Base-by-base conservation (phyloP, 2,113 vertebrate species). In the Semnornis frantzii region DNA sequence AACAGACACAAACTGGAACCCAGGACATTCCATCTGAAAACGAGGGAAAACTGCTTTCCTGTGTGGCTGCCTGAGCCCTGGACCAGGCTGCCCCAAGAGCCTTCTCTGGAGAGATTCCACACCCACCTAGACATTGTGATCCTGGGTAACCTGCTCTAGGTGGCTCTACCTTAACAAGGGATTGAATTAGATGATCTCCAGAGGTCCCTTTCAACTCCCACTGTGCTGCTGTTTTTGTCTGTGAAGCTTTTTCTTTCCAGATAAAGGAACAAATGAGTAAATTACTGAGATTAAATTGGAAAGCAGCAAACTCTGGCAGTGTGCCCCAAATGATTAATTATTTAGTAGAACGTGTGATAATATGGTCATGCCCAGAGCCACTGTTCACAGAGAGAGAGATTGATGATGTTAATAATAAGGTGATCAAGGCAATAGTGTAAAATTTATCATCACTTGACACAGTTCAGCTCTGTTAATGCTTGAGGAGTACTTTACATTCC, bases 401-500 rank as follows among this genome's bases (percentile, higher is more conserved):
- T 91, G 87, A 97, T 94, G 90, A 78, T 62, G 37, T 92, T 92
- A 91, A 92, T 91, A 94, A 94, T 54, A 75, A 83, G 65, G 82
- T 91, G 82, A 91, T 65, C 48, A 65, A 78, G 73, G 69, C 8
- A 50, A 31, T 6, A 60, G 64, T 25, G 72, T 68, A 87, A 85
- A 89, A 94, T 97, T 94, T 83, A 93, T 91, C 69, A 92, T 59
- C 77, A 16, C 77, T 92, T 93, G 87, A 91, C 79, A 89, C n/a
- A 24, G 58, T 48, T 87, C 69, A 46, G 79, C 54, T 83, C 83
- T 85, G 39, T 46, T 86, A 89, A 62, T 55, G 77, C 74, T 63
- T 39, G n/a, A 80, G 34, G 64, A 81, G 27, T 75, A 60, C 82
- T 87, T 92, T 50, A 91, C 76, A 89, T 94, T 87, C 87, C 82